Conservation (phyloP, 2,888 invertebrate genomes). For the Idaea biselata region DNA sequence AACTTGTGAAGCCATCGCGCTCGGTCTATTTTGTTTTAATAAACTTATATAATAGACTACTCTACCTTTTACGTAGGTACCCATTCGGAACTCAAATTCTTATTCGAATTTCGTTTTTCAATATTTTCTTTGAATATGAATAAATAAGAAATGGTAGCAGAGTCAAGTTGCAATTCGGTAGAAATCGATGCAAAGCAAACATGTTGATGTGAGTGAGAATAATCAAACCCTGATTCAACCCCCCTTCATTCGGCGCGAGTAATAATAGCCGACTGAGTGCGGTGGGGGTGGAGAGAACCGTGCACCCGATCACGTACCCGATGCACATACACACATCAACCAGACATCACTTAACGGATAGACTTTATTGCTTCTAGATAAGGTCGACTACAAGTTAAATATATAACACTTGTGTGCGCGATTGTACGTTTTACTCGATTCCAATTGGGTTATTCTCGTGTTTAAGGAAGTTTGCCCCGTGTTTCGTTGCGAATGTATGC, state of each 20-base stretch:
- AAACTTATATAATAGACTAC: conserved; percentile 3
- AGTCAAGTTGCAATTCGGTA: conserved; percentile 22
- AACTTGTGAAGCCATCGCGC: conserved; percentile 20
- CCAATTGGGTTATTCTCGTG: conserved; percentile 42
- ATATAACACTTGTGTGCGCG: conserved; percentile 20
- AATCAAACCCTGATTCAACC: conserved; percentile 68
- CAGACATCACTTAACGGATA: conserved; percentile 11
- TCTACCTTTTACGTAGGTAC: conserved; percentile 5
- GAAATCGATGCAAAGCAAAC: conserved; percentile 74
- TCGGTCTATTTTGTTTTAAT: neutral
- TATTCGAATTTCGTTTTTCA: neutral
- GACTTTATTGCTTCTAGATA: conserved; percentile 23
- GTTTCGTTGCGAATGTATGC: conserved; percentile 2
- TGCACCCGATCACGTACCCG: conserved; percentile 57
- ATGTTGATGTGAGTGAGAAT: conserved; percentile 76
- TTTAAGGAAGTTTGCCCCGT: conserved; percentile 20
- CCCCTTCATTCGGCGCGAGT: conserved; percentile 54
- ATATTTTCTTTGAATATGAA: neutral
- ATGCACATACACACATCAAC: conserved; percentile 34
- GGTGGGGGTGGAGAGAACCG: conserved; percentile 48
- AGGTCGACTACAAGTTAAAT: conserved; percentile 21
- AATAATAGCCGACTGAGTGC: conserved; percentile 56
- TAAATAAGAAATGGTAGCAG: neutral
- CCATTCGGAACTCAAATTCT: conserved; percentile 2
- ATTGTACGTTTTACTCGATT: conserved; percentile 35